These are phyloP conservation scores for Acyrthosiphon pisum DNA, from an alignment of 1,140 invertebrate species.

Conservation along the genomic window DNA sequence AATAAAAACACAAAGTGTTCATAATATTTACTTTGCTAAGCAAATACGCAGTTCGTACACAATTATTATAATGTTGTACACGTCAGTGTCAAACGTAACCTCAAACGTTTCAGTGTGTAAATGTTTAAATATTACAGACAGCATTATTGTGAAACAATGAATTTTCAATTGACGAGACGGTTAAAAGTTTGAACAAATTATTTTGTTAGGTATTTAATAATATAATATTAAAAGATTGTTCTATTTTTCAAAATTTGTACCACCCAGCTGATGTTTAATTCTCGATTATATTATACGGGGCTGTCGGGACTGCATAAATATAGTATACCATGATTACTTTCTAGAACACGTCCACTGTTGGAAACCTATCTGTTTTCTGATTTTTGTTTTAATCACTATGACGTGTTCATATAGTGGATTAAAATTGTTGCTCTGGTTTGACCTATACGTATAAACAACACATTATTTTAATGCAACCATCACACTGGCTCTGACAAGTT, in stretches of 20 bases:
- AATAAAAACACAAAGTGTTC: not conserved
- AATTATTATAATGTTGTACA: not conserved
- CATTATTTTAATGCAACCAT: not conserved
- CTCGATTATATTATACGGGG: not conserved
- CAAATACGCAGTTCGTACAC: not conserved
- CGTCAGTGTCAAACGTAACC: not conserved
- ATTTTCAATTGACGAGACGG: not conserved
- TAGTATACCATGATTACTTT: not conserved
- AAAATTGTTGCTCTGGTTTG: not conserved
- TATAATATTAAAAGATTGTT: not conserved
- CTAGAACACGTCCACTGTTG: not conserved
- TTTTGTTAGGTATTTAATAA: not conserved
- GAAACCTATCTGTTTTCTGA: not conserved
- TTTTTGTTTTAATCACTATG: not conserved
- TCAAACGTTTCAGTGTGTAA: not conserved
- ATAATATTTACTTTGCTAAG: slow-evolving; percentile 3
- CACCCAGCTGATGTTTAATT: not conserved
- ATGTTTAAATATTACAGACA: not conserved
- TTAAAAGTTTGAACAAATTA: not conserved
- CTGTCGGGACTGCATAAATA: not conserved
- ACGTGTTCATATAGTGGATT: not conserved
- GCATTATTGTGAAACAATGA: not conserved
- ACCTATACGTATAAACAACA: not conserved
- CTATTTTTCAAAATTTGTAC: not conserved
- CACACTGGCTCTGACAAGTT: not conserved